phyloP scores from a whole-genome alignment of 2,797 vertebrate genomes.

The Rhinoraja longicauda region DNA sequence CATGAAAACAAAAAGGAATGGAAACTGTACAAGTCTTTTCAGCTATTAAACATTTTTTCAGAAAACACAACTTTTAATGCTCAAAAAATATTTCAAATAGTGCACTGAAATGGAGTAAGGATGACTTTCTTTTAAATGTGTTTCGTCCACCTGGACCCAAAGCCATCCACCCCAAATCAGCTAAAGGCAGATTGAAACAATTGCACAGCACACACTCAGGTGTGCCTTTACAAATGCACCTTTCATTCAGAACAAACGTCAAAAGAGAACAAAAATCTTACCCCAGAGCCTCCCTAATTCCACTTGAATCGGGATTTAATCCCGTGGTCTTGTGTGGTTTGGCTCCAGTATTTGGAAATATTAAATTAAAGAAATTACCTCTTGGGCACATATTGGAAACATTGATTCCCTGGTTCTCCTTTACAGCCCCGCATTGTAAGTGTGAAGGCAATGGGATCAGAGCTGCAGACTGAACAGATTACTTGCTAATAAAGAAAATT shows the following conservation, averaged over 20 bases:
- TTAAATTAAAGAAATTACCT: conserved; percentile 35
- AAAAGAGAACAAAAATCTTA: background rate
- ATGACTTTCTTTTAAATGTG: background rate
- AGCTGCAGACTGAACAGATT: background rate
- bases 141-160: background rate
- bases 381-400: background rate
- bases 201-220: background rate
- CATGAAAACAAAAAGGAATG: background rate
- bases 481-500: conserved; percentile 32
- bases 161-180: background rate
- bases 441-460: conserved; percentile 5
- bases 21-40: background rate
- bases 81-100: conserved; percentile 5
- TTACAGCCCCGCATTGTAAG: background rate
- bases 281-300: background rate
- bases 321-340: conserved; percentile 6
- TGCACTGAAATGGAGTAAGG: background rate
- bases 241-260: background rate
- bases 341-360: conserved; percentile 26
- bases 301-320: conserved; percentile 12
- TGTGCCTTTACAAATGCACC: background rate
- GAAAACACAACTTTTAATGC: background rate
- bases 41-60: background rate
- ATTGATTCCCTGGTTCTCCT: background rate
- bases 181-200: background rate